Evolutionary conservation across 2,797 vertebrate genomes (phyloP).

Genomic region (Capromys pilorides): DNA sequence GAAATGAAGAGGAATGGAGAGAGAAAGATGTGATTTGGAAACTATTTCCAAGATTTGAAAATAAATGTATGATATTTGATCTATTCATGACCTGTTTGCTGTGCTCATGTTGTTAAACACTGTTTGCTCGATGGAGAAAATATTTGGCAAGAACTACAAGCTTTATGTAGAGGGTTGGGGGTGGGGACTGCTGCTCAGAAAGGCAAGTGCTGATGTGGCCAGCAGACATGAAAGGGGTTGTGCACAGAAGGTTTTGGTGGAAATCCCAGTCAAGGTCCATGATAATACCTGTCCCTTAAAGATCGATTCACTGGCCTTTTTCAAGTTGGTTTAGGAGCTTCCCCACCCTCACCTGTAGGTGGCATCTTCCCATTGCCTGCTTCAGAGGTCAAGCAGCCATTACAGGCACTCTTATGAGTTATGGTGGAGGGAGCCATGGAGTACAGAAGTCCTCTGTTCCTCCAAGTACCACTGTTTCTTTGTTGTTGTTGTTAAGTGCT

Average conservation of each 20-base stretch:
- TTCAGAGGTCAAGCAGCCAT: neutral
- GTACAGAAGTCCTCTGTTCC: neutral
- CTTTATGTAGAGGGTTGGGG: slow-evolving; percentile 64
- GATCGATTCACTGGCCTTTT: neutral
- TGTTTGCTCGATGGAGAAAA: slow-evolving; percentile 59
- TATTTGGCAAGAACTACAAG: slow-evolving; percentile 61
- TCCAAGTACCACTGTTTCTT: neutral
- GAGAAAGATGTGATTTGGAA: slow-evolving; percentile 66
- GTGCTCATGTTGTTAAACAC: slow-evolving; percentile 58
- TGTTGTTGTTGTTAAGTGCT: neutral
- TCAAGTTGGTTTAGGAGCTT: neutral
- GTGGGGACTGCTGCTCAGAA: neutral
- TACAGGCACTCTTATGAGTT: neutral
- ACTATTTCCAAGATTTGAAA: slow-evolving; percentile 71
- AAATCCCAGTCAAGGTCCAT: neutral
- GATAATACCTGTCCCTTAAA: neutral
- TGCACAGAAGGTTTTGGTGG: neutral
- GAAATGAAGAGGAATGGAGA: neutral
- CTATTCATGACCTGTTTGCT: slow-evolving; percentile 55
- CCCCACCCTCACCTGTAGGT: slow-evolving; percentile 2
- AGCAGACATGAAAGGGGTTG: neutral
- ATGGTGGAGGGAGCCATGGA: rapidly evolving
- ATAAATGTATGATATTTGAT: slow-evolving; percentile 69
- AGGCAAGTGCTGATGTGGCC: neutral
- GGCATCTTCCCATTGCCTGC: neutral